Evolutionary conservation across 37 sponge, comb jelly and placozoan genomes (phyloP), one percentile per base, ranked within the genome.

Genomic region (Beroe ovata): DNA sequence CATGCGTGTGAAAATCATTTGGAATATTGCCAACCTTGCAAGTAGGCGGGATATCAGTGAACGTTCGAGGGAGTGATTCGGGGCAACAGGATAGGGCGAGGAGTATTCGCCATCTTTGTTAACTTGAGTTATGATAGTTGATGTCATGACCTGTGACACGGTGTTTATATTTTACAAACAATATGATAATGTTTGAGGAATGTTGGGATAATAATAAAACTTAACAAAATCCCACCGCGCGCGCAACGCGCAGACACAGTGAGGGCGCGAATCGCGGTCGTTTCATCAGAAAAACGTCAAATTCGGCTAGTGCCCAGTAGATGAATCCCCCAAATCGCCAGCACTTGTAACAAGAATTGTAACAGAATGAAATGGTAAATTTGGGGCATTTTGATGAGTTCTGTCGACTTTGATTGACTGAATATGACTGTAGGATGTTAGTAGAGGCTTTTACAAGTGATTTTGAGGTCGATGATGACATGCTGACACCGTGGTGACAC

Each of bases 121-220:
- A 26, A 77, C 84, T 42, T 77, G 84, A 4, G 84, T 77, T 77
- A 77, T 77, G 38, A 77, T 77, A 77, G 36, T 42, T 19, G 84
- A 77, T 40, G 84, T 35, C 84, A 77, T 77, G 18, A 26, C 69
- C 69, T 66, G 26, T 18, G 23, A n/a, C n/a, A n/a, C n/a, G 63
- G 63, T 6, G 4, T 28, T 23, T 62, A 62, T 29, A 62, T 29
- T 62, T 35, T 11, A 71, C 71, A 71, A 71, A 35, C 36, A 71
- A n/a, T n/a, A 58, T 58, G 18, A 19, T 58, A 62, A 4, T 62
- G 63, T 14, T 20, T 62, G 63, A n/a, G 4, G 20, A 26, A 26
- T 62, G 63, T 26, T 62, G 54, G 11, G 54, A 47, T 16, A 6
- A 47, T 47, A 47, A 47, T 47, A 47, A 47, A 47, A n/a, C n/a